Conservation (phyloP, 2,113 vertebrate species). For the Bucco capensis region DNA sequence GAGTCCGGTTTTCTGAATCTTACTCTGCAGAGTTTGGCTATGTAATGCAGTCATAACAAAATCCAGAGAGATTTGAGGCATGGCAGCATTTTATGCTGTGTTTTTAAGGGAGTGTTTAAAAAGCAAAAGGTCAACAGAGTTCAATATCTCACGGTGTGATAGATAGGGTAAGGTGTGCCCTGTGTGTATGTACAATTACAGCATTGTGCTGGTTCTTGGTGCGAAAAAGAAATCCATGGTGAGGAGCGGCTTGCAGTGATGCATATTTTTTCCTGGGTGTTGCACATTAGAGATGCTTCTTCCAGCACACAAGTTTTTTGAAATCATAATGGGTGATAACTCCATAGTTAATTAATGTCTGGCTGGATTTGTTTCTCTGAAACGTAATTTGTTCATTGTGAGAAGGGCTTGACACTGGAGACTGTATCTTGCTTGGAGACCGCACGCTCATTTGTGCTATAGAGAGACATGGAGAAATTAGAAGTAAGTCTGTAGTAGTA, state of each 20-base stretch:
- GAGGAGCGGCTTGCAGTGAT: background rate
- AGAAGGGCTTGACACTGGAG: background rate
- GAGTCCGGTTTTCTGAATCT: background rate
- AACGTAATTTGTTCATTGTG: background rate
- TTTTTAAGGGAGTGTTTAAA: background rate
- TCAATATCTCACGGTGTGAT: rapidly evolving
- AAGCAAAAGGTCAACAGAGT: background rate
- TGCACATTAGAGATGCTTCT: background rate
- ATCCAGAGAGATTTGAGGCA: background rate
- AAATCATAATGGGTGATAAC: background rate
- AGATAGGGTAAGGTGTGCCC: background rate
- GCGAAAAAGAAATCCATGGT: background rate
- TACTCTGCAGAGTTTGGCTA: background rate
- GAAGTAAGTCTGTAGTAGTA: background rate
- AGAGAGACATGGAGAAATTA: background rate
- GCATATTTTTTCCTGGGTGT: background rate
- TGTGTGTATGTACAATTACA: rapidly evolving
- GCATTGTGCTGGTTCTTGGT: background rate
- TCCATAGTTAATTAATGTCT: background rate
- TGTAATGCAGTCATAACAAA: rapidly evolving
- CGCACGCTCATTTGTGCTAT: rapidly evolving
- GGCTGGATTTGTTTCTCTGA: background rate
- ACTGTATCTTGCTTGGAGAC: background rate
- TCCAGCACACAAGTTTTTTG: background rate
- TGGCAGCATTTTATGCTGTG: rapidly evolving